A percentile compares a stretch with the other conserved stretches of the same genome.
phyloP scores from a whole-genome alignment of 2,113 vertebrate species.

The Daphoenositta chrysoptera region DNA sequence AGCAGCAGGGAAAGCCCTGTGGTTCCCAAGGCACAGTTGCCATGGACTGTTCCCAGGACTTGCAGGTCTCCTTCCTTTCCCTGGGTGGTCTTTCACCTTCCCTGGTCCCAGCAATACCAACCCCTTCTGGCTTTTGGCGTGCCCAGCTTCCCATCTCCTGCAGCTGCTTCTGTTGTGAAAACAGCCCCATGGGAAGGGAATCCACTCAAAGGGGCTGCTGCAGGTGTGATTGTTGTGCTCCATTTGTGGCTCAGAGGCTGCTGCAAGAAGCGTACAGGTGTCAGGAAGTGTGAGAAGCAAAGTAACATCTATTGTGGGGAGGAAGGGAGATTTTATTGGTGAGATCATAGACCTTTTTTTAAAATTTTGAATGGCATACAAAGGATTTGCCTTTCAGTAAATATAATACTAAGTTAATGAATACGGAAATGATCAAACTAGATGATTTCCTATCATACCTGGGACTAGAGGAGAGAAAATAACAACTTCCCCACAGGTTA shows the following conservation, averaged over 20 bases:
- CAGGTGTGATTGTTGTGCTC: not conserved
- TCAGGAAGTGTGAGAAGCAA: not conserved
- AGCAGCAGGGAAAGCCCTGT: not conserved
- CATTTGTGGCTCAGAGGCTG: not conserved
- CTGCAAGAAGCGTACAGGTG: not conserved
- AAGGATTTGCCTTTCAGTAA: slow-evolving; percentile 20
- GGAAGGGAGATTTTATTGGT: not conserved
- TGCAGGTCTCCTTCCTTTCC: not conserved
- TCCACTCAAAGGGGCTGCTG: not conserved
- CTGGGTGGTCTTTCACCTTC: not conserved
- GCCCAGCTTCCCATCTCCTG: not conserved
- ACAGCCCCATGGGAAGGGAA: not conserved
- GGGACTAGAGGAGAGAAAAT: not conserved
- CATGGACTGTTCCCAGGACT: not conserved
- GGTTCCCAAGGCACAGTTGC: not conserved
- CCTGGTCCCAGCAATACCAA: rapidly evolving
- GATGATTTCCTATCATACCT: slow-evolving; percentile 28
- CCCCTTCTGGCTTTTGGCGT: not conserved
- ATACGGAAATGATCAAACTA: slow-evolving; percentile 15
- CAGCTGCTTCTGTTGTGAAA: not conserved
- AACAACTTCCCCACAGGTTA: slow-evolving; percentile 7
- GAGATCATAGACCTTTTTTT: not conserved
- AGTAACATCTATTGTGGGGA: not conserved
- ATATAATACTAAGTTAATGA: slow-evolving; percentile 24
- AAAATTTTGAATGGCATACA: not conserved